Evolutionary conservation across 2,888 invertebrate genomes (phyloP).

Genomic region (Caenorhabditis sp.): DNA sequence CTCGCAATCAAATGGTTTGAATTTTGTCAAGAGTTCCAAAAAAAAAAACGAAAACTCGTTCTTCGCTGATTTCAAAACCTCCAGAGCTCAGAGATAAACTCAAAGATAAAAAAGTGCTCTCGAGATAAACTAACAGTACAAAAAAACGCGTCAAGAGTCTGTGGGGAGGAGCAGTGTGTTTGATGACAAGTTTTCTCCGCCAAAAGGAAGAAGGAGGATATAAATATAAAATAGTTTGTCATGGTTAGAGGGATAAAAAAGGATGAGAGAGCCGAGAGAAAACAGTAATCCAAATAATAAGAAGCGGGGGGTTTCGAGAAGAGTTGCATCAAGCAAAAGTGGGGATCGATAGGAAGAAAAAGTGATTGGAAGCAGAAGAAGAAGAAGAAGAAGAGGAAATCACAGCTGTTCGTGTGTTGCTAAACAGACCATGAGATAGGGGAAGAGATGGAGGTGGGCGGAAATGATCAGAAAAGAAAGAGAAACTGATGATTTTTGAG

Average conservation of each 20-base stretch:
- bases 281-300: constrained; percentile 51
- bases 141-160: constrained; percentile 60
- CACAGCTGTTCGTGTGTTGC: constrained; percentile 63
- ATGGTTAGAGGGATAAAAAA: no score
- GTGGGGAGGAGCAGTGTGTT: constrained; percentile 30
- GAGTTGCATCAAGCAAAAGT: constrained; percentile 13
- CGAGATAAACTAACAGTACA: background rate
- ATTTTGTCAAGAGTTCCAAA: no score
- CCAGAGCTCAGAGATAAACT: constrained; percentile 10
- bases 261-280: constrained; percentile 13
- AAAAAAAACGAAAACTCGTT: no score
- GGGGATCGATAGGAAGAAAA: constrained; percentile 54
- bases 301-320: constrained; percentile 11
- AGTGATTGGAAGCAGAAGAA: constrained; percentile 54
- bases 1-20: no score
- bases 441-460: constrained; percentile 45
- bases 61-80: background rate
- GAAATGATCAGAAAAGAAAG: constrained; percentile 19
- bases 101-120: constrained; percentile 14
- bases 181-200: constrained; percentile 36
- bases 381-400: constrained; percentile 14
- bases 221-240: constrained; percentile 25
- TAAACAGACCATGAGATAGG: constrained; percentile 49
- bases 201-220: constrained; percentile 11
- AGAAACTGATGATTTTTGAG: background rate